Conservation (phyloP, 1,140 invertebrate species). For the Trinorchestia longiramus region DNA sequence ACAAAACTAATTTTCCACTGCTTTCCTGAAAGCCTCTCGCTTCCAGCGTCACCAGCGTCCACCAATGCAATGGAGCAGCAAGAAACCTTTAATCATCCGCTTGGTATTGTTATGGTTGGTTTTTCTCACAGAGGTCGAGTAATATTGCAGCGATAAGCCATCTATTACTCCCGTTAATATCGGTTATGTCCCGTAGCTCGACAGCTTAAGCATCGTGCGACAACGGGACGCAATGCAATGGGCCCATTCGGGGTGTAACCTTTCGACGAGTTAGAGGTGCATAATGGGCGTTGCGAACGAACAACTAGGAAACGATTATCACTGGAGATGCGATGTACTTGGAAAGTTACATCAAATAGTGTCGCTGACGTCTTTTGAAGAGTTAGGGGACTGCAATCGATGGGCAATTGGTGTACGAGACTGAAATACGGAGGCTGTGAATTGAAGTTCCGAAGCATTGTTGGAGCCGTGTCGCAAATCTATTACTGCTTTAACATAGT, state of each 20-base stretch:
- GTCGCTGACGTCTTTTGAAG: neutral
- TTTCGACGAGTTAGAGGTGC: neutral
- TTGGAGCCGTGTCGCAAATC: no score
- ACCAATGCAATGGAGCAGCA: neutral
- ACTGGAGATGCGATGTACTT: neutral
- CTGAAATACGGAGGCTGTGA: no score
- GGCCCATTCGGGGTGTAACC: neutral
- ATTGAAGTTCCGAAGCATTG: no score
- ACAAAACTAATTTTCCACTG: no score
- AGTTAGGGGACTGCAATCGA: neutral
- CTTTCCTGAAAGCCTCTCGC: neutral
- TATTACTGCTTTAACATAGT: no score
- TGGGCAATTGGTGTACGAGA: no score
- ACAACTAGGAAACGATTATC: neutral
- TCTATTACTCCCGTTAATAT: neutral
- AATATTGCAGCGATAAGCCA: constrained; percentile 7
- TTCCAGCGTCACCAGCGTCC: neutral
- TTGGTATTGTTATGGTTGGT: constrained; percentile 8
- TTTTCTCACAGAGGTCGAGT: constrained; percentile 6
- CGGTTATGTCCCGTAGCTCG: neutral
- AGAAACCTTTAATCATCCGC: neutral
- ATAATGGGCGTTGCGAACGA: neutral
- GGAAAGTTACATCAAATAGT: neutral
- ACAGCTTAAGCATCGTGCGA: neutral
- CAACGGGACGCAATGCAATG: neutral